phyloP scores from a whole-genome alignment of 2,888 invertebrate genomes.

The Drymonia ruficornis region DNA sequence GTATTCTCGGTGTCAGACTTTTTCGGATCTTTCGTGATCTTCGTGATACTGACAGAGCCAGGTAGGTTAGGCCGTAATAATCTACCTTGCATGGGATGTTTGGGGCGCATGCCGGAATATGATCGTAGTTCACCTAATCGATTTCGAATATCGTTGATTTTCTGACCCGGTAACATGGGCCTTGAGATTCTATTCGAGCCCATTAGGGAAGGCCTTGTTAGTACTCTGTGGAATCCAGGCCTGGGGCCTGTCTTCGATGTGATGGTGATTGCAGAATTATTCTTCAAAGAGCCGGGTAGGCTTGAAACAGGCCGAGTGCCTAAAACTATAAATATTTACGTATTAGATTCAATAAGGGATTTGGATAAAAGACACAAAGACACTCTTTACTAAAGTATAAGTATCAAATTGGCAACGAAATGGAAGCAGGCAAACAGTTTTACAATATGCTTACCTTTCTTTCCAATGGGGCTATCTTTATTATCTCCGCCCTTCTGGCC shows the following conservation, averaged over 20 bases:
- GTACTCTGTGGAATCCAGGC: slow-evolving; percentile 66
- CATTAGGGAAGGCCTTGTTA: slow-evolving; percentile 64
- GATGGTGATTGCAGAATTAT: slow-evolving; percentile 86
- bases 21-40: slow-evolving; percentile 64
- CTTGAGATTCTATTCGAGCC: slow-evolving; percentile 64
- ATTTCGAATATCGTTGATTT: slow-evolving; percentile 71
- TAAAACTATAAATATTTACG: slow-evolving; percentile 57
- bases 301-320: slow-evolving; percentile 66
- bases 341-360: not conserved
- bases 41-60: slow-evolving; percentile 77
- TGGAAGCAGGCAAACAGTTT: too few relatives aligned
- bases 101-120: slow-evolving; percentile 62
- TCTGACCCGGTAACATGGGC: slow-evolving; percentile 70
- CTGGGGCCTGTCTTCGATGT: slow-evolving; percentile 78
- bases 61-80: slow-evolving; percentile 66
- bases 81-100: slow-evolving; percentile 59
- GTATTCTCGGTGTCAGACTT: slow-evolving; percentile 52
- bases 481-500: slow-evolving; percentile 74
- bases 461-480: slow-evolving; percentile 71
- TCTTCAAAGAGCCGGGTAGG: slow-evolving; percentile 82
- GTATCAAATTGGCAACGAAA: too few relatives aligned
- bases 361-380: too few relatives aligned
- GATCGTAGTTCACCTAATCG: slow-evolving; percentile 68
- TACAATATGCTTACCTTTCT: slow-evolving; percentile 61
- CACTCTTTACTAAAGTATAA: too few relatives aligned